Conservation (phyloP, 1,140 invertebrate genomes). For the Drosophila yakuba region DNA sequence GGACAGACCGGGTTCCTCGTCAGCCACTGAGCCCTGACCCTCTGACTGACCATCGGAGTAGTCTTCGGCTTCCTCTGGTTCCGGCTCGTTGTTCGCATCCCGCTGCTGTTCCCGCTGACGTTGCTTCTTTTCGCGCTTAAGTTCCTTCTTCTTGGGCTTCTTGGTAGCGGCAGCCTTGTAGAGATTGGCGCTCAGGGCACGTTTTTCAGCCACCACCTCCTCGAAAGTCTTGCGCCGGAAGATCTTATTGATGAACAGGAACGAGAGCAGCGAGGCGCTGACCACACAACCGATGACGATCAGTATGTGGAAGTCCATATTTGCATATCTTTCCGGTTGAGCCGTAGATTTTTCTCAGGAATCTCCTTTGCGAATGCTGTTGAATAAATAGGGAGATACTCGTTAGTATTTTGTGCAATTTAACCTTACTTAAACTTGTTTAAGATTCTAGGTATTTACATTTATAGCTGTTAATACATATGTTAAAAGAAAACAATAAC, state of each 20-base stretch:
- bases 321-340: conserved; percentile 76
- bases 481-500: neutral
- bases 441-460: too few species aligned
- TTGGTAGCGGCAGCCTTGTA: conserved; percentile 69
- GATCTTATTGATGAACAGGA: conserved; percentile 82
- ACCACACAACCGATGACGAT: conserved; percentile 83
- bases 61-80: conserved; percentile 72
- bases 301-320: conserved; percentile 84
- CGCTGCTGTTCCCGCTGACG: conserved; percentile 68
- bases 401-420: neutral
- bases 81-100: conserved; percentile 58
- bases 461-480: too few species aligned
- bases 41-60: conserved; percentile 79
- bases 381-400: conserved; percentile 1
- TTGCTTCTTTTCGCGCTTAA: conserved; percentile 79
- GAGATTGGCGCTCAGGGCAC: conserved; percentile 77
- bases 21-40: conserved; percentile 67
- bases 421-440: too few species aligned
- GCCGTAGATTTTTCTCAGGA: conserved; percentile 18
- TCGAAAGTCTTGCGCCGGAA: conserved; percentile 83
- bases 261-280: conserved; percentile 78
- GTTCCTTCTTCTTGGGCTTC: conserved; percentile 77
- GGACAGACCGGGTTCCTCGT: conserved; percentile 68
- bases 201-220: conserved; percentile 81
- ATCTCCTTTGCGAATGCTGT: conserved; percentile 37